These are phyloP conservation scores for Trachymyrmex septentrionalis DNA, from an alignment of 1,140 invertebrate genomes.

Conservation along the genomic window DNA sequence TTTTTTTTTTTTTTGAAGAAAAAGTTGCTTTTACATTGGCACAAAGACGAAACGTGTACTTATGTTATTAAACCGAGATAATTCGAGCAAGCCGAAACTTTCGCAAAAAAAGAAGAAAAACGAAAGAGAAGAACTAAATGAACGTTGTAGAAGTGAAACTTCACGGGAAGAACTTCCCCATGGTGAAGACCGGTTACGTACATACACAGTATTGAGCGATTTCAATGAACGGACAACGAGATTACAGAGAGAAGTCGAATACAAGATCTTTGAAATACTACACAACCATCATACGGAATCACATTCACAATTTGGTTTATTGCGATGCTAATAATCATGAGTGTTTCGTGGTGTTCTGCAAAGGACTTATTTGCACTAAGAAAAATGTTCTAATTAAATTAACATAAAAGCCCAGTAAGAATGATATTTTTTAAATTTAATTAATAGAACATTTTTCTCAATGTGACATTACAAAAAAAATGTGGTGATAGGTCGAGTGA, in stretches of 20 bases:
- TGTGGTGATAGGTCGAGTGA: background rate
- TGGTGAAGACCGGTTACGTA: conserved; percentile 51
- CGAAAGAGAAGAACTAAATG: conserved; percentile 37
- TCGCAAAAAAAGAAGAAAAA: conserved; percentile 46
- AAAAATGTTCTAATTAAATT: no score
- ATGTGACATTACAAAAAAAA: background rate
- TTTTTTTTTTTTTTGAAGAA: background rate
- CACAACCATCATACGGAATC: background rate
- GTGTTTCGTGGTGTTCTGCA: background rate
- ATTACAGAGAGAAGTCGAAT: conserved; percentile 25
- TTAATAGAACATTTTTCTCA: no score
- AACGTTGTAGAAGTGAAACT: conserved; percentile 60
- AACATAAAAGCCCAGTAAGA: no score
- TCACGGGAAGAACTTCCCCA: conserved; percentile 36
- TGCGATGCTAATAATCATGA: background rate
- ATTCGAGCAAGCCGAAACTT: conserved; percentile 52
- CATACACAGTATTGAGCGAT: conserved; percentile 5
- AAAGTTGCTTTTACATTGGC: conserved; percentile 17
- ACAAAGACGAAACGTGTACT: conserved; percentile 32
- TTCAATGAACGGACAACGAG: conserved; percentile 37
- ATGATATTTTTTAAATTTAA: no score
- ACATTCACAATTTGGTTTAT: background rate
- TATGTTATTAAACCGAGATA: conserved; percentile 45
- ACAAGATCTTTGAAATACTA: background rate
- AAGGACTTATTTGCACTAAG: background rate